Conservation (phyloP, 2,888 invertebrate genomes). For the Dione vanillae region DNA sequence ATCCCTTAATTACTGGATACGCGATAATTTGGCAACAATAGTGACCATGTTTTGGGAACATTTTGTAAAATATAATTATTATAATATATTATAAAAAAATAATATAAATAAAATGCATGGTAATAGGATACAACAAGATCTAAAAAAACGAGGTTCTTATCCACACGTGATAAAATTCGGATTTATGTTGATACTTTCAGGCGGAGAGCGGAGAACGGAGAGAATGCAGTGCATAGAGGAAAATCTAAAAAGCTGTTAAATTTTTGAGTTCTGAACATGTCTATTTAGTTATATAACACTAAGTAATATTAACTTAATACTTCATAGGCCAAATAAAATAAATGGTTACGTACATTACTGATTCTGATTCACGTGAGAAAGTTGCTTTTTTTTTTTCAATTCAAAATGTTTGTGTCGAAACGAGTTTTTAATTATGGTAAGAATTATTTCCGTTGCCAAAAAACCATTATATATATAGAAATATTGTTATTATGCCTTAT, state of each 20-base stretch:
- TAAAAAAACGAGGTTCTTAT: no score
- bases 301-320: no score
- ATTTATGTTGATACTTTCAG: no score
- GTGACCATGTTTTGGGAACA: conserved; percentile 53
- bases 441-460: neutral
- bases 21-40: conserved; percentile 52
- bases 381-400: conserved; percentile 2
- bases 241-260: no score
- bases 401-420: neutral
- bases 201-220: no score
- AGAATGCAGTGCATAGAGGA: no score
- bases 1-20: conserved; percentile 46
- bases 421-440: conserved; percentile 12
- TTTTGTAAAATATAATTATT: conserved; percentile 61
- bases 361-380: conserved; percentile 52
- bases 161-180: no score
- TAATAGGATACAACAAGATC: no score
- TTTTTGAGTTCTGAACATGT: no score
- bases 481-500: neutral
- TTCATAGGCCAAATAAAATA: neutral
- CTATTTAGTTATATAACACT: no score
- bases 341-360: conserved; percentile 39
- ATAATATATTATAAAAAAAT: no score
- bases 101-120: no score
- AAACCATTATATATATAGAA: neutral